Evolutionary conservation across 2,113 vertebrate genomes (phyloP), one percentile per base, ranked within the genome.

Genomic region (Planiliza haematocheilus): DNA sequence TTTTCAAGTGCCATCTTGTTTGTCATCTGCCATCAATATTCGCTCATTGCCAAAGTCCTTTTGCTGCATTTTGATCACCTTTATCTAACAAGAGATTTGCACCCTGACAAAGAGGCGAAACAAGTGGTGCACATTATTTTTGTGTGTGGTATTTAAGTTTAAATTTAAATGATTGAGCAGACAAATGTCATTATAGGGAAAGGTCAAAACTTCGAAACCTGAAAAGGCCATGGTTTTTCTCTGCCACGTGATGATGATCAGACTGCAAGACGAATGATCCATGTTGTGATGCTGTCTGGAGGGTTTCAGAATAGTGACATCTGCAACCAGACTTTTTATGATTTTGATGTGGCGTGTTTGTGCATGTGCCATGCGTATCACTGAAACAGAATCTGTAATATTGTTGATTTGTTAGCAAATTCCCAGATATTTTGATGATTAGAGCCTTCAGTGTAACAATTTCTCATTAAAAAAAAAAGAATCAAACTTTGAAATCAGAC

Each of bases 171-270:
- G 37, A 70, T 65, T 75, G 17, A 20, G 7, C 7, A 24, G 16
- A 50, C 37, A 58, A n/a, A 68, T 34, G 41, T 20, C 20, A 8
- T 20, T 2, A 1, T 38, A 42, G 49, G 57, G 17, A 76, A 79
- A 75, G 70, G 57, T 82, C 52, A 74, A 21, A 77, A 48, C 45
- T n/a, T 57, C 11, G 34, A 66, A 30, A 43, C 57, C 34, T 53
- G 36, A 50, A 66, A 80, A 70, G 41, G 60, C 45, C 56, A 11
- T 18, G 12, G 48, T 42, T 11, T 17, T 42, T 38, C 37, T 67
- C 36, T 55, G 21, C 14, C 9, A 17, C 46, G 41, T 58, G 52
- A 50, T 46, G 30, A 9, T 60, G 43, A 63, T 74, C 17, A 36
- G 55, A 65, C 30, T 12, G 17, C 12, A 49, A 42, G 50, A 48